A percentile compares a stretch with the other conserved stretches of the same genome.
These are phyloP conservation scores for Porites evermanni DNA, from an alignment of 92 coral and sea anemone species.

Conservation along the genomic window DNA sequence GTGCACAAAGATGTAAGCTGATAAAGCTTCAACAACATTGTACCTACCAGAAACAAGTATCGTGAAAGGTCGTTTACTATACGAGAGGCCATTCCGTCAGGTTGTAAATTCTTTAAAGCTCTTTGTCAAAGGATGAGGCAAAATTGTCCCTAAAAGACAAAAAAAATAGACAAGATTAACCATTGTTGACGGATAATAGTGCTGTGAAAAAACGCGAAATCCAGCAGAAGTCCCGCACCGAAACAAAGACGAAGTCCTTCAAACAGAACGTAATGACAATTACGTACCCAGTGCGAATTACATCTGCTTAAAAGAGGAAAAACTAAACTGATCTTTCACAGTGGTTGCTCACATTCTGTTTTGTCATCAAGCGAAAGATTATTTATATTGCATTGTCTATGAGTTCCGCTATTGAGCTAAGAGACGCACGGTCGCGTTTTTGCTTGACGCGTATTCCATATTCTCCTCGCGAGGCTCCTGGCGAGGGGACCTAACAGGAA, in stretches of 20 bases:
- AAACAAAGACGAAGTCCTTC: background rate
- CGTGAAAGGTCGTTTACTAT: slow-evolving; percentile 26
- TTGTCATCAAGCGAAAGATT: background rate
- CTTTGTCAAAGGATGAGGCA: background rate
- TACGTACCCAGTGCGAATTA: slow-evolving; percentile 3
- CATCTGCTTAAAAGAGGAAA: background rate
- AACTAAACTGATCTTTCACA: background rate
- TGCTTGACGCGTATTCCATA: too few species aligned
- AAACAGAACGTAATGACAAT: background rate
- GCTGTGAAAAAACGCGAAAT: background rate
- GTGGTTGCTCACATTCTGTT: background rate
- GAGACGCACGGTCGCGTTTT: too few species aligned
- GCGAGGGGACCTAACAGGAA: too few species aligned
- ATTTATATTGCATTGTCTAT: too few species aligned
- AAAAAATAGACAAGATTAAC: too few species aligned
- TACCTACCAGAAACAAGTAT: slow-evolving; percentile 39
- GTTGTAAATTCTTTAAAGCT: background rate
- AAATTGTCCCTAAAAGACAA: too few species aligned
- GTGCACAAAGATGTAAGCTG: background rate
- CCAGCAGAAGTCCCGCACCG: background rate
- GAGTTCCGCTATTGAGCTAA: too few species aligned
- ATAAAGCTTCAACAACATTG: background rate
- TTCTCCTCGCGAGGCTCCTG: too few species aligned
- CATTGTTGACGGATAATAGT: too few species aligned
- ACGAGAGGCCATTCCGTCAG: slow-evolving; percentile 4